Evolutionary conservation across 2,113 vertebrate species (phyloP).

Genomic region (Maylandia zebra): DNA sequence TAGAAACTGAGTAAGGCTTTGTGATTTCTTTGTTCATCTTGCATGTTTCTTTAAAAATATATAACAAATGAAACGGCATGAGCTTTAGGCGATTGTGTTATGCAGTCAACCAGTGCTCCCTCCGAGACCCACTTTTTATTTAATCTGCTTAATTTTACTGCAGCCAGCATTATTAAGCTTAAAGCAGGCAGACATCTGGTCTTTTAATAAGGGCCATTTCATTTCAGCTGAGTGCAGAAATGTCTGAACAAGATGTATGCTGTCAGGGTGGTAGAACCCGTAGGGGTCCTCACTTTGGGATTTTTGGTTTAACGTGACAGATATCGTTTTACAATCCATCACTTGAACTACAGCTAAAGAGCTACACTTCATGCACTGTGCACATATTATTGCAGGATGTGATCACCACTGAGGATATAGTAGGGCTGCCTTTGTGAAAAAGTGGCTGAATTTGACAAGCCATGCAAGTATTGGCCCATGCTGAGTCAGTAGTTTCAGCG

Average conservation of each 20-base stretch:
- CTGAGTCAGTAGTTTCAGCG: background rate
- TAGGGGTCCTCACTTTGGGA: background rate
- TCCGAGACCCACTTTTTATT: background rate
- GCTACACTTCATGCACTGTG: background rate
- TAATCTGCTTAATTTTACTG: background rate
- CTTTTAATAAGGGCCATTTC: background rate
- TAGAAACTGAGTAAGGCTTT: conserved; percentile 60
- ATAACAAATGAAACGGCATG: background rate
- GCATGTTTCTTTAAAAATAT: background rate
- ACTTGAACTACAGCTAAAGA: background rate
- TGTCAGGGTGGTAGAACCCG: background rate
- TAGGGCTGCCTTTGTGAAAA: background rate
- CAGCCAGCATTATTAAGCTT: background rate
- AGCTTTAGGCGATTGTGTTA: background rate
- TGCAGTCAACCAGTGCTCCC: background rate
- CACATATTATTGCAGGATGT: background rate
- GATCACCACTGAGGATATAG: background rate
- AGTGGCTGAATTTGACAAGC: background rate
- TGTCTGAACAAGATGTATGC: background rate
- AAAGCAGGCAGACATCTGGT: background rate
- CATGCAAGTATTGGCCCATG: background rate
- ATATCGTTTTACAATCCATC: background rate
- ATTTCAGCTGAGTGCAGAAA: background rate
- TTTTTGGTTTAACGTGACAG: background rate
- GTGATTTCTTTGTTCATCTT: conserved; percentile 12